Base-by-base conservation (phyloP, 2,113 vertebrate genomes). In the Notiomystis cincta region DNA sequence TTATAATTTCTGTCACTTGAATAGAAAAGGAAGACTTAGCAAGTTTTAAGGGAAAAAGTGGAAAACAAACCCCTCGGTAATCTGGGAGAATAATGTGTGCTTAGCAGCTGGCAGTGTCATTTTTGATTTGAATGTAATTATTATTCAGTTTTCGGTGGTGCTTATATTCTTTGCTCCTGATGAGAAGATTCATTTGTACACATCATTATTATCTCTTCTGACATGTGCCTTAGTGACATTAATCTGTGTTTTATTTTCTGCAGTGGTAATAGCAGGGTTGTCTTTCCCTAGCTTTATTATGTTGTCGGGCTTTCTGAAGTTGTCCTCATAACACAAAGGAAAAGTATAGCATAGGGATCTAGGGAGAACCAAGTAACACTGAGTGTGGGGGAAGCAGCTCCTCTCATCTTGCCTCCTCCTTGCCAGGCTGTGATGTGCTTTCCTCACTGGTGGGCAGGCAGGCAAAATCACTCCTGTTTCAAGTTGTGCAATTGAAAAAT, bases 241-340 rank as follows among this genome's bases (percentile, higher is more conserved):
- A 98, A 97, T 98, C 97, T 95, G 65, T 97, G 97, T 97, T 98
- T 98, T 97, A 97, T 97, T 98, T 98, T 97, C 96, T 98, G 94
- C 95, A 87, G 91, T 73, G 33, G 73, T 98, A 98, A 98, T 98
- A 97, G 97, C 3, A 19, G 98, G 96, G 89, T 97, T 98, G 97
- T 97, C 97, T 96, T 86, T 96, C 97, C 67, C 33, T 84, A 38
- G 97, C 92, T 98, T 97, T 98, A 96, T 98, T 97, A 94, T 96
- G 84, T 96, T 98, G 97, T 97, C 84, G 45, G 81, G 95, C 82
- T 94, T 95, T 82, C 96, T 86, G 86, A 85, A 89, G 96, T 96
- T 81, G 45, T 96, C 95, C 95, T 97, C 65, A 22, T 58, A 76
- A 66, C 82, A 97, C 95, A 97, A 98, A 98, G 91, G 97, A 86